Conservation (phyloP, 2,113 vertebrate species). For the Tachycineta bicolor region DNA sequence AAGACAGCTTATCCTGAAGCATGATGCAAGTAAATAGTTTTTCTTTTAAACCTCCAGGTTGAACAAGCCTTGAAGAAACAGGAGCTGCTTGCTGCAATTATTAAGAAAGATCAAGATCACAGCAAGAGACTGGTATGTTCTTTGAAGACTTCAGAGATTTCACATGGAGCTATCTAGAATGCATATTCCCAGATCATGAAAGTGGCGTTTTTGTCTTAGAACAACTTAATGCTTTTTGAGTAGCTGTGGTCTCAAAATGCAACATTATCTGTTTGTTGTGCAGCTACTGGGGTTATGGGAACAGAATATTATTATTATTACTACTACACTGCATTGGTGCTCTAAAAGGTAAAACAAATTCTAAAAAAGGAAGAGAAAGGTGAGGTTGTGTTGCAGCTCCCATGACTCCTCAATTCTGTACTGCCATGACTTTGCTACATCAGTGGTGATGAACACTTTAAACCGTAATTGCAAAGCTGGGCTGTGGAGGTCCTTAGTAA, state of each 20-base stretch:
- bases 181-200: neutral
- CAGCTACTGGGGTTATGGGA: neutral
- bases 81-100: conserved; percentile 82
- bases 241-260: neutral
- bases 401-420: neutral
- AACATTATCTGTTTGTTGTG: neutral
- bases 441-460: neutral
- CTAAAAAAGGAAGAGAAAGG: neutral
- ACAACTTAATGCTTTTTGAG: neutral
- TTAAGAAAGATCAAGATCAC: conserved; percentile 88
- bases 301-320: neutral
- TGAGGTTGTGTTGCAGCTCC: neutral
- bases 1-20: neutral
- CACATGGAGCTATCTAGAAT: neutral
- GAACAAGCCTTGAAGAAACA: conserved; percentile 88
- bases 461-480: neutral
- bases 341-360: neutral
- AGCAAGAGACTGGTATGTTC: conserved; percentile 87
- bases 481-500: neutral
- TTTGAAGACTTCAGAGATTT: neutral
- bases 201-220: neutral
- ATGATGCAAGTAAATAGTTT: neutral
- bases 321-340: neutral
- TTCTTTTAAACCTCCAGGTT: conserved; percentile 74
- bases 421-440: neutral